Evolutionary conservation across 2,113 vertebrate species (phyloP).

Genomic region (Xenopus tropicalis): UCB_Xtro_10.0 CM004444.2:87652001-87652500

Average conservation of each 20-base stretch:
- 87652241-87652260: conserved; percentile 65
- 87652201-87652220: too few species aligned
- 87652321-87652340: background rate
- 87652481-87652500: background rate
- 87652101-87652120: too few species aligned
- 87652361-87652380: background rate
- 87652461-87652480: background rate
- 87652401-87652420: conserved; percentile 83
- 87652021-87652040: too few species aligned
- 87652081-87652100: too few species aligned
- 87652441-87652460: conserved; percentile 81
- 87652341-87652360: background rate
- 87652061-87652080: too few species aligned
- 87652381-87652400: conserved; percentile 65
- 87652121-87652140: too few species aligned
- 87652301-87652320: conserved; percentile 76
- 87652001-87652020: too few species aligned
- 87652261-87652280: conserved; percentile 82
- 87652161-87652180: too few species aligned
- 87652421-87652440: conserved; percentile 82
- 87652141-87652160: too few species aligned
- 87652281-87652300: conserved; percentile 71
- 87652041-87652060: too few species aligned
- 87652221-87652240: background rate
- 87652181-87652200: too few species aligned